Base-by-base conservation (phyloP, 2,113 vertebrate species). In the Fregata magnificens region DNA sequence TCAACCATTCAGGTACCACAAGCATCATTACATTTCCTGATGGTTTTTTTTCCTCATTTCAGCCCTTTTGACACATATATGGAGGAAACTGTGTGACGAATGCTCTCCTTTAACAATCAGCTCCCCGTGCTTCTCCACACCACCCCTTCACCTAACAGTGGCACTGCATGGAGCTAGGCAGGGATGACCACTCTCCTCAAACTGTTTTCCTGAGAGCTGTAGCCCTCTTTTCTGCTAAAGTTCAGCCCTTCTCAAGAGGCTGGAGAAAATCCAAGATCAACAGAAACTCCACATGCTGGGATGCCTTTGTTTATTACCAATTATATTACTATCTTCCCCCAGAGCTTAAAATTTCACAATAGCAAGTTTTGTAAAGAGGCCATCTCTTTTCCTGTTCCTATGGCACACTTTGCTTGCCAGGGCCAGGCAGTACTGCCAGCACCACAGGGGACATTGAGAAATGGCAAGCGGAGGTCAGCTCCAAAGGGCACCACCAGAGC, bases 191-290 rank as follows among this genome's bases (percentile, higher is more conserved):
- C 26, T 44, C 20, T 85, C 69, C 53, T 67, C 47, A n/a, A 36
- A 52, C 34, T 61, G 17, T 61, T 91, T 82, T 81, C 34, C 69
- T 69, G 22, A 79, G 49, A 52, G 53, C 31, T 42, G 16, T 44
- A 34, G 32, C 50, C 42, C 40, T 67, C 62, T 89, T 70, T 85
- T 74, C 66, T 89, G 66, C 52, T 50, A 28, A 95, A 79, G 72
- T 87, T 89, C 79, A 91, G 69, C 62, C 45, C 67, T 76, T 91
- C 86, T 70, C 38, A 82, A 91, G 53, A 87, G 45, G 29, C 49
- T 92, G 82, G 88, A 91, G 73, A 86, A 50, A 70, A 85, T 32
- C 87, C 69, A 92, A 88, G 79, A 89, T 61, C 84, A 97, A 80
- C 96, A 92, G 49, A 92, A 86, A 73, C 56, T 42, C 66, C 12